A percentile compares a stretch with the other conserved stretches of the same genome.
Evolutionary conservation across 2,797 vertebrate genomes (phyloP).

Genomic region (Diplodus sargus): DNA sequence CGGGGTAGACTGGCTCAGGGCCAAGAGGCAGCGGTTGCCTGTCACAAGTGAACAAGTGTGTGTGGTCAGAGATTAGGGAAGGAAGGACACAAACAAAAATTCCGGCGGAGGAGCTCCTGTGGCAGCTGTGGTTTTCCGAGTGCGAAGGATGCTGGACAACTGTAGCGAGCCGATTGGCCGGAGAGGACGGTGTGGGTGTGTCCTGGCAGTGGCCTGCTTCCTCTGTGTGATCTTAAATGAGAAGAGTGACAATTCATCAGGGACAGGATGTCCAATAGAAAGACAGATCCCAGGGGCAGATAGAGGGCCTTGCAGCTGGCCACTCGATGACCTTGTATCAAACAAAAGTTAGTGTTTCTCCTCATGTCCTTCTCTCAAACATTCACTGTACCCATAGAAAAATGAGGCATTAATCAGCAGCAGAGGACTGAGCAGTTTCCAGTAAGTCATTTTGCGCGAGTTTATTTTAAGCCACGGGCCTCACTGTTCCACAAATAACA

Average conservation of each 20-base stretch:
- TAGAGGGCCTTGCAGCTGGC: slow-evolving; percentile 75
- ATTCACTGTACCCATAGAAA: slow-evolving; percentile 59
- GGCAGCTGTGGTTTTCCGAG: slow-evolving; percentile 83
- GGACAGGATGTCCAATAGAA: slow-evolving; percentile 89
- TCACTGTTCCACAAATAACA: slow-evolving; percentile 82
- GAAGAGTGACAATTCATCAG: slow-evolving; percentile 90
- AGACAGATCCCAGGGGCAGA: slow-evolving; percentile 81
- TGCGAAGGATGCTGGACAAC: slow-evolving; percentile 87
- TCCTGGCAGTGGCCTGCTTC: slow-evolving; percentile 83
- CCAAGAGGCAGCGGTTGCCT: slow-evolving; percentile 73
- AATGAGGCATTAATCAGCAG: slow-evolving; percentile 73
- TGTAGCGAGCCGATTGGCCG: slow-evolving; percentile 86
- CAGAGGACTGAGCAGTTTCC: slow-evolving; percentile 71
- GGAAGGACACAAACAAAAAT: slow-evolving; percentile 76
- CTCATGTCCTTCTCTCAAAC: slow-evolving; percentile 56
- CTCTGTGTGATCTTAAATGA: slow-evolving; percentile 86
- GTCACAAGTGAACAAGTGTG: slow-evolving; percentile 79
- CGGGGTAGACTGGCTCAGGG: slow-evolving; percentile 35
- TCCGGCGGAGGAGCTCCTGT: slow-evolving; percentile 81
- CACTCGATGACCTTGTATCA: slow-evolving; percentile 72
- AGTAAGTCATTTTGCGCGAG: slow-evolving; percentile 77
- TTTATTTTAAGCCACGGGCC: slow-evolving; percentile 81
- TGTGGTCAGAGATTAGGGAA: slow-evolving; percentile 79
- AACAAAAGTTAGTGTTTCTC: slow-evolving; percentile 73
- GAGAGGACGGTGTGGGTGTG: slow-evolving; percentile 61